Evolutionary conservation across 2,113 vertebrate genomes (phyloP).

Genomic region (Hystrix cristata): DNA sequence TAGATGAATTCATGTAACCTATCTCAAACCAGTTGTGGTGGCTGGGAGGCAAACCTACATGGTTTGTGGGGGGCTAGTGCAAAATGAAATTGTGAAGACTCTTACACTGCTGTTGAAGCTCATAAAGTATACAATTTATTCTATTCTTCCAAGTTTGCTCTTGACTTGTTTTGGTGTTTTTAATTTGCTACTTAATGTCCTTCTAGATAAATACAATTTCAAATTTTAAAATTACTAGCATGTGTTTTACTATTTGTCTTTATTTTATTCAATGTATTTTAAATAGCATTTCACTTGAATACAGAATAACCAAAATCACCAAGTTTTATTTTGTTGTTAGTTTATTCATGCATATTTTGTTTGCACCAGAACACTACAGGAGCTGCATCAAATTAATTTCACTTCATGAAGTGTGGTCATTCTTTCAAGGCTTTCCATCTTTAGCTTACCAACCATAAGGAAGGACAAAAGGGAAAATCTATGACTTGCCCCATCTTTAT

Average conservation of each 20-base stretch:
- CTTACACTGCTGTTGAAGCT: neutral
- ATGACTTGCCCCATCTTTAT: neutral
- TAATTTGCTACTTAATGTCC: neutral
- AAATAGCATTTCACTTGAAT: neutral
- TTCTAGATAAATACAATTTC: neutral
- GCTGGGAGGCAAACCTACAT: too few relatives aligned
- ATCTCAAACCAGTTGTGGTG: neutral
- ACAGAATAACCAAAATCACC: neutral
- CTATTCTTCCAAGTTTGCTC: neutral
- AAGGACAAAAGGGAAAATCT: neutral
- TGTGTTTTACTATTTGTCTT: neutral
- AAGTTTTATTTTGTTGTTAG: neutral
- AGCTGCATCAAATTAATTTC: neutral
- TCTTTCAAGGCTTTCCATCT: neutral
- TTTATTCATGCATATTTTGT: neutral
- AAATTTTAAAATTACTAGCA: neutral
- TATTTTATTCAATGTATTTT: neutral
- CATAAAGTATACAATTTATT: neutral
- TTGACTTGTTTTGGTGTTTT: neutral
- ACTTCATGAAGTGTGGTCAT: neutral
- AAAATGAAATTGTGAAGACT: neutral
- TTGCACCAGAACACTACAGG: neutral
- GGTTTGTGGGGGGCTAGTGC: neutral
- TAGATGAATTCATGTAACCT: neutral
- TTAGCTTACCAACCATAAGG: neutral